These are phyloP conservation scores for Eospalax fontanierii DNA, from an alignment of 2,797 vertebrate genomes.

Conservation along the genomic window DNA sequence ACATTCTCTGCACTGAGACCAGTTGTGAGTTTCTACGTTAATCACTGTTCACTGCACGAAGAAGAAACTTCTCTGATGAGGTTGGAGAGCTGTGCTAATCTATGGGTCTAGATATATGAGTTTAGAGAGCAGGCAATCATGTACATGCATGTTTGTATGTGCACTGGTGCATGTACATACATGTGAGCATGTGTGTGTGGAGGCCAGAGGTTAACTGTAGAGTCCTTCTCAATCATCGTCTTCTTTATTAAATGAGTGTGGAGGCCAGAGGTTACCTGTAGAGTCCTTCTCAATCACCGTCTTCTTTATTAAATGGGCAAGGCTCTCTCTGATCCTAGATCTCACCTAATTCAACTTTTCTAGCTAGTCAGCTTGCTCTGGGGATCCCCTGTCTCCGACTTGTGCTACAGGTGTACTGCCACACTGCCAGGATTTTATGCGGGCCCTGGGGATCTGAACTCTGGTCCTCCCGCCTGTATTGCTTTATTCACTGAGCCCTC, in stretches of 20 bases:
- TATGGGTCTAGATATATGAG: background rate
- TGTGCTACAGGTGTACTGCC: background rate
- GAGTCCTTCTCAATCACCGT: background rate
- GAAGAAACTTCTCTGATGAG: too few relatives aligned
- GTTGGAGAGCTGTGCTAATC: too few relatives aligned
- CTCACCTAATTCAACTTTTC: background rate
- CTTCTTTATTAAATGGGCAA: background rate
- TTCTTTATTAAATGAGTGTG: background rate
- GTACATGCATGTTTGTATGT: background rate
- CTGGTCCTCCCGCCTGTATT: background rate
- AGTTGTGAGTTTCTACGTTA: too few relatives aligned
- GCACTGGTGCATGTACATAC: background rate
- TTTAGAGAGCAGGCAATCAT: background rate
- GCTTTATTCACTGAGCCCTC: too few relatives aligned
- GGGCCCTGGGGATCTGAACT: background rate
- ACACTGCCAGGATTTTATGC: background rate
- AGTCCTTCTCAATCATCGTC: background rate
- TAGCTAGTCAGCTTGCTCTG: background rate
- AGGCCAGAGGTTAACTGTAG: background rate
- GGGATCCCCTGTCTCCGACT: too few relatives aligned
- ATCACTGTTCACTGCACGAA: too few relatives aligned
- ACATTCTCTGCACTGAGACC: too few relatives aligned
- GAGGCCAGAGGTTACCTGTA: too few relatives aligned
- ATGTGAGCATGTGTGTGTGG: too few relatives aligned
- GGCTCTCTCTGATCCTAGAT: background rate